Evolutionary conservation across 2,113 vertebrate species (phyloP).

Genomic region (Synchiropus splendidus): DNA sequence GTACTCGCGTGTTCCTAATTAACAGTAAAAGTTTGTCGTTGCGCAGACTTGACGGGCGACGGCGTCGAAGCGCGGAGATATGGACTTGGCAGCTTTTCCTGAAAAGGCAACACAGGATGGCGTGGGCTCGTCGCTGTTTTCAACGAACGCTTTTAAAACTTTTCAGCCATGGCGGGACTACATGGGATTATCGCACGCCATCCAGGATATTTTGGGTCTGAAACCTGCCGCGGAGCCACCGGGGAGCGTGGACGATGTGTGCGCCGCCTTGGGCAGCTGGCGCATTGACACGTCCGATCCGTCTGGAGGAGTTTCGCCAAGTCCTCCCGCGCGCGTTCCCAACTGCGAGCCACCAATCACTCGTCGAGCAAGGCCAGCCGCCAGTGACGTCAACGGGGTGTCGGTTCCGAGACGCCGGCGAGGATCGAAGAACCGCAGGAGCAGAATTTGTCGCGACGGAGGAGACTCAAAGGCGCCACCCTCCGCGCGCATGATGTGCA

Average conservation of each 20-base stretch:
- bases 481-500: constrained; percentile 42
- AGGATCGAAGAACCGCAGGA: constrained; percentile 10
- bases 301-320: neutral
- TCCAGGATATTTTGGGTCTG: constrained; percentile 42
- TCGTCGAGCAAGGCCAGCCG: accelerated
- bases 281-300: constrained; percentile 4
- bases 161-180: constrained; percentile 80
- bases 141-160: too few species aligned
- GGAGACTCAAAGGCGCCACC: neutral
- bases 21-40: constrained; percentile 17
- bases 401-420: neutral
- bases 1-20: constrained; percentile 28
- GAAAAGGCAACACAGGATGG: too few species aligned
- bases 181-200: constrained; percentile 62
- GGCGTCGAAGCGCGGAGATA: neutral
- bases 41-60: neutral
- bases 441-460: neutral
- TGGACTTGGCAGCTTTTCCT: neutral
- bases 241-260: neutral
- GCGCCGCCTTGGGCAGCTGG: neutral
- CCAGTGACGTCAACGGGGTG: accelerated
- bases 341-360: too few species aligned
- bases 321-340: neutral
- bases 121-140: too few species aligned
- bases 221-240: neutral